A percentile compares a stretch with the other conserved stretches of the same genome.
Conservation (phyloP, 2,113 vertebrate species). For the Nerophis lumbriciformis region DNA sequence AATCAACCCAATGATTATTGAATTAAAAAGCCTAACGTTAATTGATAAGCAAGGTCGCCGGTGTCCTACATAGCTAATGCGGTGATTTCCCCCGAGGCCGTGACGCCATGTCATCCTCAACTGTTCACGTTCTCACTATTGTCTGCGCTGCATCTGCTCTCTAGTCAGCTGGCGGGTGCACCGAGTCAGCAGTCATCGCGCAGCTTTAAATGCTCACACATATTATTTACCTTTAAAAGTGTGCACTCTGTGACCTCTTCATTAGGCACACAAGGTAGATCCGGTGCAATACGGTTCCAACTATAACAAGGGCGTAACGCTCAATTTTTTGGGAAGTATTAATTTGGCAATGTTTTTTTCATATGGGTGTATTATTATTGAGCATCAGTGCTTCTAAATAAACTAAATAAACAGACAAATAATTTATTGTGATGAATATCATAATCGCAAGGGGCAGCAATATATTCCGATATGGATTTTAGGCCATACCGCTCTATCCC, state of each 20-base stretch:
- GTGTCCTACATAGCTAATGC: slow-evolving; percentile 56
- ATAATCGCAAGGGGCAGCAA: no score
- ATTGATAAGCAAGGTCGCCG: slow-evolving; percentile 49
- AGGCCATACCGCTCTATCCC: no score
- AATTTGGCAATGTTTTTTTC: no score
- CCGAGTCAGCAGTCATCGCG: slow-evolving; percentile 29
- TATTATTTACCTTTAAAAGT: neutral
- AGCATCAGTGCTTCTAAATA: no score
- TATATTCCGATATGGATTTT: no score
- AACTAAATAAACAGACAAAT: no score
- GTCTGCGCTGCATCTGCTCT: slow-evolving; percentile 61
- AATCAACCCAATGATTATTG: slow-evolving; percentile 49
- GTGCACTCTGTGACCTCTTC: neutral
- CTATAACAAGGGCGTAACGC: no score
- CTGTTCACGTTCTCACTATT: slow-evolving; percentile 67
- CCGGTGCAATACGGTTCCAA: no score
- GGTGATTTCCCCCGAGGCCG: slow-evolving; percentile 48
- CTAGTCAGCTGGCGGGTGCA: slow-evolving; percentile 56
- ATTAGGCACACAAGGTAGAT: neutral
- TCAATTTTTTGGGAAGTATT: no score
- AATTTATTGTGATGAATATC: no score
- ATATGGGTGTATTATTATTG: no score
- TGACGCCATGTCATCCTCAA: slow-evolving; percentile 54
- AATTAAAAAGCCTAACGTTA: slow-evolving; percentile 32
- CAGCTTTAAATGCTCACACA: slow-evolving; percentile 10